Conservation (phyloP, 2,113 vertebrate species). For the Muntiacus reevesi region DNA sequence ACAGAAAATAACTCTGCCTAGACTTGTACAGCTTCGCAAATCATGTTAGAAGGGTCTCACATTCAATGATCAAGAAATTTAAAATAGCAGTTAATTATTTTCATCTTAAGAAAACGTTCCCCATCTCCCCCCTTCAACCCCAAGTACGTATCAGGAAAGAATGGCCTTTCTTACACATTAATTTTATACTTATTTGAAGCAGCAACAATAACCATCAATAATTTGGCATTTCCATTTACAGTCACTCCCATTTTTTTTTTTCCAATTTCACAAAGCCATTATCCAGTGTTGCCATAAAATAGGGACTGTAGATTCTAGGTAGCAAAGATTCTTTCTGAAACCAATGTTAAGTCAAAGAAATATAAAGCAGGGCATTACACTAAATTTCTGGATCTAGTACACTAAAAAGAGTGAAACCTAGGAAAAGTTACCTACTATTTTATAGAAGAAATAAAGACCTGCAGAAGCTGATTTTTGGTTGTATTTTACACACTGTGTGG, state of each 20-base stretch:
- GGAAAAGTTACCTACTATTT: slow-evolving; percentile 76
- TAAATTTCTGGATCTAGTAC: slow-evolving; percentile 81
- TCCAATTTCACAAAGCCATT: slow-evolving; percentile 80
- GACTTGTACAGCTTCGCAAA: slow-evolving; percentile 74
- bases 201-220: slow-evolving; percentile 77
- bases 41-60: slow-evolving; percentile 75
- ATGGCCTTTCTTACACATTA: slow-evolving; percentile 74
- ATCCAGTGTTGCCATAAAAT: slow-evolving; percentile 87
- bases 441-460: slow-evolving; percentile 80
- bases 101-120: slow-evolving; percentile 75
- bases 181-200: slow-evolving; percentile 79
- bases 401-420: slow-evolving; percentile 80
- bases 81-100: slow-evolving; percentile 78
- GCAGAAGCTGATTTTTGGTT: slow-evolving; percentile 86
- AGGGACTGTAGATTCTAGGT: slow-evolving; percentile 77
- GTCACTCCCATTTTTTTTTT: slow-evolving; percentile 76
- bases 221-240: slow-evolving; percentile 82
- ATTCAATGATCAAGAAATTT: slow-evolving; percentile 77
- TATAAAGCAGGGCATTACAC: slow-evolving; percentile 81
- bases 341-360: slow-evolving; percentile 78
- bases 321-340: slow-evolving; percentile 83
- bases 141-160: slow-evolving; percentile 76
- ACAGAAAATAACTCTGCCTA: slow-evolving; percentile 75
- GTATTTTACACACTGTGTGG: slow-evolving; percentile 79
- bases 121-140: slow-evolving; percentile 37